Conservation (phyloP, 1,140 invertebrate genomes). For the Lanistes nyassanus region DNA sequence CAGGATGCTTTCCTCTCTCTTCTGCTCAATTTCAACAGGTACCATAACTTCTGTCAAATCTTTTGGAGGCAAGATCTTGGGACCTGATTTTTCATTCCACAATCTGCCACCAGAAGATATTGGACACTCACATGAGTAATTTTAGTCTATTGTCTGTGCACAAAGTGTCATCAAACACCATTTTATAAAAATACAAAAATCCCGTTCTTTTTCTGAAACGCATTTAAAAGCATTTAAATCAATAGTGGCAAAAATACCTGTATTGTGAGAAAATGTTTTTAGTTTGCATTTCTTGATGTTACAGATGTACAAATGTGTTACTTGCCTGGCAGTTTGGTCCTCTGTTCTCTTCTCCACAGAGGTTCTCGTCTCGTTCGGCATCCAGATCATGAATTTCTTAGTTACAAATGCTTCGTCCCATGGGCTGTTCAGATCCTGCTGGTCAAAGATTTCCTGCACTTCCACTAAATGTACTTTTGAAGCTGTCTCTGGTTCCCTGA, state of each 20-base stretch:
- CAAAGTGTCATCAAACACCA: too few relatives aligned
- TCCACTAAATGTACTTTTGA: slow-evolving; percentile 41
- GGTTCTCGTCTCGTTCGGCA: slow-evolving; percentile 42
- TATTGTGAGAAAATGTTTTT: too few relatives aligned
- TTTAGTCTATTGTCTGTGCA: too few relatives aligned
- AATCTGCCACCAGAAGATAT: neutral
- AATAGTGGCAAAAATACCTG: too few relatives aligned
- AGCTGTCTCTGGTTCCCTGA: neutral
- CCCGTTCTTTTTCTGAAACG: too few relatives aligned
- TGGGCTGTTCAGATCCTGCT: slow-evolving; percentile 48
- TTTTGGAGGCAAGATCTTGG: slow-evolving; percentile 18
- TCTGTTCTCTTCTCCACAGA: neutral
- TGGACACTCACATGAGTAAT: neutral
- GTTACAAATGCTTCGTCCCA: slow-evolving; percentile 59
- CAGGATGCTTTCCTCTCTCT: slow-evolving; percentile 30
- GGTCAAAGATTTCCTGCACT: slow-evolving; percentile 60
- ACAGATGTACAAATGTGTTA: neutral
- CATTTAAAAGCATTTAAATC: too few relatives aligned
- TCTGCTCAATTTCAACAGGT: slow-evolving; percentile 31
- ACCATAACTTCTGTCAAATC: slow-evolving; percentile 42
- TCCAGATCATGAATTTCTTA: slow-evolving; percentile 57
- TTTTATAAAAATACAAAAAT: too few relatives aligned
- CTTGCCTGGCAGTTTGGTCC: neutral
- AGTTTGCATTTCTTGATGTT: too few relatives aligned
- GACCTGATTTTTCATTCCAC: neutral